phyloP scores from a whole-genome alignment of 2,888 invertebrate genomes.

The Drosophila dives region DNA sequence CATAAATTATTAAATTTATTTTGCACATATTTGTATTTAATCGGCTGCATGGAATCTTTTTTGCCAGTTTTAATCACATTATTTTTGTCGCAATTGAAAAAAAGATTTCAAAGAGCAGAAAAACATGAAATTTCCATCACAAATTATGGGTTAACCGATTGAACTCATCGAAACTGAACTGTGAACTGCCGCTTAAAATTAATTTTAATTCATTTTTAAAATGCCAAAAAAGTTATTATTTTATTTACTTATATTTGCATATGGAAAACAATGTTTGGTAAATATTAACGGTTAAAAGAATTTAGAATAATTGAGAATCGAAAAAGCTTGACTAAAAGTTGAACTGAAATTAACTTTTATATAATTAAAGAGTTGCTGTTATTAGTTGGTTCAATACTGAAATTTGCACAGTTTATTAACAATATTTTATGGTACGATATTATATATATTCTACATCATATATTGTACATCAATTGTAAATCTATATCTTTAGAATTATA shows the following conservation, averaged over 20 bases:
- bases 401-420: not conserved
- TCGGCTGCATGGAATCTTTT: not conserved
- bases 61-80: conserved; percentile 50
- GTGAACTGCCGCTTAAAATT: not conserved
- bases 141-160: conserved; percentile 7
- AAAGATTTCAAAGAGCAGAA: not conserved
- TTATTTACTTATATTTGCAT: not conserved
- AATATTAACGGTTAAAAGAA: not conserved
- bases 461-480: not conserved
- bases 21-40: not conserved
- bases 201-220: conserved; percentile 1
- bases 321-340: not conserved
- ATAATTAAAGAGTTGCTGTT: not conserved
- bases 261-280: not conserved
- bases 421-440: not conserved
- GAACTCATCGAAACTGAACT: conserved; percentile 8
- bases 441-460: too few relatives aligned
- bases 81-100: conserved; percentile 27
- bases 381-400: not conserved
- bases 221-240: not conserved
- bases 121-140: conserved; percentile 7
- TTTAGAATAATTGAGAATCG: not conserved
- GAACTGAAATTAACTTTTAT: not conserved
- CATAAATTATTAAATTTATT: conserved; percentile 62
- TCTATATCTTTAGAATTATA: too few relatives aligned